Conservation (phyloP, 2,113 vertebrate species). For the Strix aluco region DNA sequence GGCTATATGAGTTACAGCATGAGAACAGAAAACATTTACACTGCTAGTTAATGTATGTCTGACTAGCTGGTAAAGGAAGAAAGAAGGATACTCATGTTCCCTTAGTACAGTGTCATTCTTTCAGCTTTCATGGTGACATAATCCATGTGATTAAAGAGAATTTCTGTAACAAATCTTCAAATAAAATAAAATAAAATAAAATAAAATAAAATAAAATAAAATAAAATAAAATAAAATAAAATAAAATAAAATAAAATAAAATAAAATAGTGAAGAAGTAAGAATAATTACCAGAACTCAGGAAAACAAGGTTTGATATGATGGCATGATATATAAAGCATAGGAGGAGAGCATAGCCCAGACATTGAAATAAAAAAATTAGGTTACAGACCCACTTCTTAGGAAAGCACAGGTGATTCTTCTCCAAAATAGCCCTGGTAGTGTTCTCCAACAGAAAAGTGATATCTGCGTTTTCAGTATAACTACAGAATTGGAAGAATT, state of each 20-base stretch:
- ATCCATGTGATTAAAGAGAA: background rate
- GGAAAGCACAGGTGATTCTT: background rate
- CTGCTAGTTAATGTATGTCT: background rate
- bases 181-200: background rate
- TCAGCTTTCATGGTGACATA: background rate
- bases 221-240: background rate
- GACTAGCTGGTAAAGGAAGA: background rate
- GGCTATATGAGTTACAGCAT: background rate
- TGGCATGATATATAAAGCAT: background rate
- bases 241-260: background rate
- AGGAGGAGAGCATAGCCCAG: background rate
- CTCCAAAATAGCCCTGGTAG: background rate
- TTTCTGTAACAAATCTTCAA: background rate
- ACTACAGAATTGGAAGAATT: background rate
- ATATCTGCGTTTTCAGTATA: background rate
- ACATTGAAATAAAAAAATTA: background rate
- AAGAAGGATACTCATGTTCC: background rate
- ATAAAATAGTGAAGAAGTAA: background rate
- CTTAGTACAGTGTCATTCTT: background rate
- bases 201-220: background rate
- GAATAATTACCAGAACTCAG: background rate
- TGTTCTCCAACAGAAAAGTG: background rate
- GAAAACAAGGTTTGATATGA: background rate
- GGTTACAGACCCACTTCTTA: background rate
- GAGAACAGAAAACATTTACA: background rate